These are phyloP conservation scores for Gastrophysa polygoni DNA, from an alignment of 2,888 invertebrate genomes.

Conservation along the genomic window DNA sequence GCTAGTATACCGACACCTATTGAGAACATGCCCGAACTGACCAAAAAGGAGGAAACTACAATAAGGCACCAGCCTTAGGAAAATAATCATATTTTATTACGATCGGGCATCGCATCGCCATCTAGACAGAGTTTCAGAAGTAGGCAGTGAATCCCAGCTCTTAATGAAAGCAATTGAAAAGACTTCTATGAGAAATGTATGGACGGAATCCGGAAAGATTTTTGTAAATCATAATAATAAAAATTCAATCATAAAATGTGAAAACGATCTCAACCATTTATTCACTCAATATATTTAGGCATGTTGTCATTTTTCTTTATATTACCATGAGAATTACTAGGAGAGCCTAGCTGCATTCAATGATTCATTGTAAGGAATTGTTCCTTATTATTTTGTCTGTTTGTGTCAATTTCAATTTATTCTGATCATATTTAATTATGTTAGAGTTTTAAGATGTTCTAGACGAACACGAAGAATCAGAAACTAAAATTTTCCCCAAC, in stretches of 20 bases:
- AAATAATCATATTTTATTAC: too few relatives aligned
- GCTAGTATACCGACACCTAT: too few relatives aligned
- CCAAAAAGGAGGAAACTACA: too few relatives aligned
- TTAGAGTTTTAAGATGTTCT: background rate
- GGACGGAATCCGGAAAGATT: slow-evolving; percentile 6
- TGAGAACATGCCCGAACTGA: too few relatives aligned
- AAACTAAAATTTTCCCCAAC: background rate
- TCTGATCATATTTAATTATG: background rate
- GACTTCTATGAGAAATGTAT: background rate
- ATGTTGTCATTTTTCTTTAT: background rate
- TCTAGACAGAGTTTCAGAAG: too few relatives aligned
- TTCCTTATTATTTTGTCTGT: background rate
- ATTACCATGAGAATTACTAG: background rate
- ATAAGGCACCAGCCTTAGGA: too few relatives aligned
- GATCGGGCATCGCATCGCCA: too few relatives aligned
- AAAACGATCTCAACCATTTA: background rate
- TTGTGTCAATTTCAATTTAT: too few relatives aligned
- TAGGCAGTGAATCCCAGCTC: too few relatives aligned
- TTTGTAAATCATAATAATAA: slow-evolving; percentile 1
- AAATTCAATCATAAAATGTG: background rate
- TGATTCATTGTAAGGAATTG: background rate
- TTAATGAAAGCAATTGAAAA: background rate
- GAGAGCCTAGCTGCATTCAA: background rate
- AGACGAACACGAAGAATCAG: background rate
- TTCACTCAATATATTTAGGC: background rate